Percentiles rank a stretch among this genome's conserved stretches.
These are phyloP conservation scores for Prosopocoilus inquinatus DNA, from an alignment of 2,888 invertebrate genomes.

Conservation along the genomic window DNA sequence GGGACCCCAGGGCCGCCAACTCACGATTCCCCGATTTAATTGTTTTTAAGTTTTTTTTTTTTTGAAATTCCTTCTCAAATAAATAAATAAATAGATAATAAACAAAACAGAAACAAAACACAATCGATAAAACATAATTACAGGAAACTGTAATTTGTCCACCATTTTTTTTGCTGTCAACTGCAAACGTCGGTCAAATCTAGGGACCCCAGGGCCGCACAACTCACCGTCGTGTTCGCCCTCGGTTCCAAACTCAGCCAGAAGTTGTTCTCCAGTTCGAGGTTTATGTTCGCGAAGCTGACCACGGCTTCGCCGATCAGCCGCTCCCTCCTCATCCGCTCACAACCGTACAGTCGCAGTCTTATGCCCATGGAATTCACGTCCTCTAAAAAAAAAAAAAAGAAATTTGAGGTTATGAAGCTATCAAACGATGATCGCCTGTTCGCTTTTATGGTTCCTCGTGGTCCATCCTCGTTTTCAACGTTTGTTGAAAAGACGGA, in stretches of 20 bases:
- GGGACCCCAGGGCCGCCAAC: too few relatives aligned
- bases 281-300: constrained; percentile 84
- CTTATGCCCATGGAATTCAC: constrained; percentile 90
- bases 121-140: too few relatives aligned
- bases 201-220: constrained; percentile 6
- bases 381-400: constrained; percentile 65
- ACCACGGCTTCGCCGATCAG: constrained; percentile 89
- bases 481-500: too few relatives aligned
- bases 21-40: too few relatives aligned
- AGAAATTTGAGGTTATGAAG: constrained; percentile 3
- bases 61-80: too few relatives aligned
- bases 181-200: background rate
- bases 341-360: constrained; percentile 87
- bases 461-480: too few relatives aligned
- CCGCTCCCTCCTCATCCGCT: constrained; percentile 88
- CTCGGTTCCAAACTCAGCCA: constrained; percentile 85
- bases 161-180: background rate
- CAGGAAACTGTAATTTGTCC: too few relatives aligned
- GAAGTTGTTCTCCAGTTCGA: constrained; percentile 86
- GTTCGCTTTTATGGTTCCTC: too few relatives aligned
- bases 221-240: constrained; percentile 55
- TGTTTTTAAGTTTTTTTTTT: too few relatives aligned
- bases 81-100: too few relatives aligned
- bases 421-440: too few relatives aligned
- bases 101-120: too few relatives aligned